Evolutionary conservation across 1,140 invertebrate genomes (phyloP).

Genomic region (Probaryconus sp.): DNA sequence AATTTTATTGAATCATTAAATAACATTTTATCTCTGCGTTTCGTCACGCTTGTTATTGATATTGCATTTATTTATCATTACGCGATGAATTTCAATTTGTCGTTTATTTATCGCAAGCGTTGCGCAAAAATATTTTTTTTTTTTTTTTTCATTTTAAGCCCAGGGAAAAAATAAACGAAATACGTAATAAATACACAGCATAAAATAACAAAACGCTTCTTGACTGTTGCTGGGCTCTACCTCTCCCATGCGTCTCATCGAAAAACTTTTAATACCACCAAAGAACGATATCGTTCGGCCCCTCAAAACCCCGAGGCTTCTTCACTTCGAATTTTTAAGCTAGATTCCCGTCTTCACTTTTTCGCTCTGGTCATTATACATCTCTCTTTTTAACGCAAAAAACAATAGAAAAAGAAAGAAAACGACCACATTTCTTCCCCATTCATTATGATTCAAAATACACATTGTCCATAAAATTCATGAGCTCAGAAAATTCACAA

Average conservation of each 20-base stretch:
- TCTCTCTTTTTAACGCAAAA: slow-evolving; percentile 27
- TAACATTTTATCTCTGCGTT: too few relatives aligned
- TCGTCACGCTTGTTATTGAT: too few relatives aligned
- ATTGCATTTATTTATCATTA: too few relatives aligned
- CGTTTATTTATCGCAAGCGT: too few relatives aligned
- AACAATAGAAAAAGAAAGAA: too few relatives aligned
- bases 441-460: too few relatives aligned
- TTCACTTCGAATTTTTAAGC: slow-evolving; percentile 48
- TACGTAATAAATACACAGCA: slow-evolving; percentile 22
- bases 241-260: slow-evolving; percentile 48
- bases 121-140: neutral
- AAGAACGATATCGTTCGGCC: slow-evolving; percentile 21
- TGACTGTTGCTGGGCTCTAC: slow-evolving; percentile 11
- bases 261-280: slow-evolving; percentile 42
- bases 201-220: slow-evolving; percentile 12
- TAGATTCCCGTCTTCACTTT: slow-evolving; percentile 61
- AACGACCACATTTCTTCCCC: too few relatives aligned
- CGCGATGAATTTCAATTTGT: too few relatives aligned
- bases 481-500: too few relatives aligned
- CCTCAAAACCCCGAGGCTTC: slow-evolving; percentile 36
- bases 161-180: slow-evolving; percentile 7
- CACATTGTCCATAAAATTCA: too few relatives aligned
- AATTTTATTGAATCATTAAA: too few relatives aligned
- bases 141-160: too few relatives aligned
- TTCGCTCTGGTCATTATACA: slow-evolving; percentile 40